Percentiles rank a stretch among this genome's conserved stretches.
Evolutionary conservation across 2,888 invertebrate species (phyloP).

Genomic region (Anagyrus pseudococci): DNA sequence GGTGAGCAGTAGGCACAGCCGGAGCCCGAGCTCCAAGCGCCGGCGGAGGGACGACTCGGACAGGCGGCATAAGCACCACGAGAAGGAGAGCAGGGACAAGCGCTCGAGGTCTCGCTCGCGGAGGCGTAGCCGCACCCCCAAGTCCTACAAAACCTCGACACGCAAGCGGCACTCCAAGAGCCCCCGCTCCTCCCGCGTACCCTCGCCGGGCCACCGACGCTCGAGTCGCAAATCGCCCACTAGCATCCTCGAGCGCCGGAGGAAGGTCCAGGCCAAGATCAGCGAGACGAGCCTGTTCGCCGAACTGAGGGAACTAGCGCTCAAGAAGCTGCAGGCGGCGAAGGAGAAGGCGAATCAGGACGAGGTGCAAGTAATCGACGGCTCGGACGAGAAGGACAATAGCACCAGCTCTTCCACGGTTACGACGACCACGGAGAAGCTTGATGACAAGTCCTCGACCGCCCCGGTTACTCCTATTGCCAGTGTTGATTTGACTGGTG

Average conservation of each 20-base stretch:
- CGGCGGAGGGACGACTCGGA: slow-evolving; percentile 60
- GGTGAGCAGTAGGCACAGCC: slow-evolving; percentile 53
- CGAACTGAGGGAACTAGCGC: slow-evolving; percentile 80
- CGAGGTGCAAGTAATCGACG: slow-evolving; percentile 59
- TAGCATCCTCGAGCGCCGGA: slow-evolving; percentile 54
- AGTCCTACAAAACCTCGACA: slow-evolving; percentile 53
- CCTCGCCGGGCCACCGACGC: slow-evolving; percentile 57
- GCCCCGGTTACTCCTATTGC: slow-evolving; percentile 27
- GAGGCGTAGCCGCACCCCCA: slow-evolving; percentile 63
- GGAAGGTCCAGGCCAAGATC: slow-evolving; percentile 73
- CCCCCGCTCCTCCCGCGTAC: slow-evolving; percentile 59
- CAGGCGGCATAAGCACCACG: slow-evolving; percentile 62
- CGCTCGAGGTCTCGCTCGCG: slow-evolving; percentile 67
- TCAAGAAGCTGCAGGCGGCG: slow-evolving; percentile 74
- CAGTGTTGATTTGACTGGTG: slow-evolving; percentile 55
- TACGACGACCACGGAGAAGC: slow-evolving; percentile 36
- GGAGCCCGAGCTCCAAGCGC: slow-evolving; percentile 52
- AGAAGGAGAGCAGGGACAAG: slow-evolving; percentile 62
- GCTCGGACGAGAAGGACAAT: slow-evolving; percentile 56
- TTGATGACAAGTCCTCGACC: slow-evolving; percentile 42
- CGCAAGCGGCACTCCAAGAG: slow-evolving; percentile 65
- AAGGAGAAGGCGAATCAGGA: slow-evolving; percentile 67
- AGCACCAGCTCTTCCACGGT: slow-evolving; percentile 46
- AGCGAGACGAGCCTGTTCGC: slow-evolving; percentile 90
- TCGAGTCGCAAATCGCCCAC: slow-evolving; percentile 56